Conservation (phyloP, 2,888 invertebrate genomes). For the Harmothoe impar region DNA sequence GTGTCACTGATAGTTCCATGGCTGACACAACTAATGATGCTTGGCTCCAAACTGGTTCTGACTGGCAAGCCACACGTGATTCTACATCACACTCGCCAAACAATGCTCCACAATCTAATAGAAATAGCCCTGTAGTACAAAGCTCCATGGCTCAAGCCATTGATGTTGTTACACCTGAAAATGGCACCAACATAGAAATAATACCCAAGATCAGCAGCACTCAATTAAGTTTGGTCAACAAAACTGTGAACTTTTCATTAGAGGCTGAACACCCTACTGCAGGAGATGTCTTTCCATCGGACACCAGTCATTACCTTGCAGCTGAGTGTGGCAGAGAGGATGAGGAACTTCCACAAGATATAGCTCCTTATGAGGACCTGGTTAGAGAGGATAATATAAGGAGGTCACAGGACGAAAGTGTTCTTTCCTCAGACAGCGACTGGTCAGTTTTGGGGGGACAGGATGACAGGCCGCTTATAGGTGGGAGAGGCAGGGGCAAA, state of each 20-base stretch:
- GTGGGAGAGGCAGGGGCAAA: background rate
- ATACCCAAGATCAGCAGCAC: too few species aligned
- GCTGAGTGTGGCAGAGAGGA: too few species aligned
- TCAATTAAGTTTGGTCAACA: too few species aligned
- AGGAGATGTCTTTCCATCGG: too few species aligned
- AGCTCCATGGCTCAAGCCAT: background rate
- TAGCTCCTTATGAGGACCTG: constrained; percentile 43
- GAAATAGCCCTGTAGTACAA: too few species aligned
- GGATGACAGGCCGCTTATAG: constrained; percentile 16
- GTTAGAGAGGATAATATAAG: background rate
- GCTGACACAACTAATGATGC: background rate
- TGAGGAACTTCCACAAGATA: constrained; percentile 48
- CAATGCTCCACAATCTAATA: too few species aligned
- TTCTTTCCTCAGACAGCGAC: constrained; percentile 33
- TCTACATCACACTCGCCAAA: background rate
- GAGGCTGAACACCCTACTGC: too few species aligned
- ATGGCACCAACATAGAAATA: too few species aligned
- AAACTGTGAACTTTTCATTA: too few species aligned
- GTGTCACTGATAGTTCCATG: background rate
- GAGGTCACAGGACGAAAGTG: constrained; percentile 8
- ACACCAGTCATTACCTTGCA: too few species aligned
- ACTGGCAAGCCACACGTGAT: background rate
- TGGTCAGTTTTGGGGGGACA: background rate
- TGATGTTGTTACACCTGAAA: background rate
- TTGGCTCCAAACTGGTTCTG: background rate